Conservation (phyloP, 2,888 invertebrate species). For the Aspidapion aeneum region DNA sequence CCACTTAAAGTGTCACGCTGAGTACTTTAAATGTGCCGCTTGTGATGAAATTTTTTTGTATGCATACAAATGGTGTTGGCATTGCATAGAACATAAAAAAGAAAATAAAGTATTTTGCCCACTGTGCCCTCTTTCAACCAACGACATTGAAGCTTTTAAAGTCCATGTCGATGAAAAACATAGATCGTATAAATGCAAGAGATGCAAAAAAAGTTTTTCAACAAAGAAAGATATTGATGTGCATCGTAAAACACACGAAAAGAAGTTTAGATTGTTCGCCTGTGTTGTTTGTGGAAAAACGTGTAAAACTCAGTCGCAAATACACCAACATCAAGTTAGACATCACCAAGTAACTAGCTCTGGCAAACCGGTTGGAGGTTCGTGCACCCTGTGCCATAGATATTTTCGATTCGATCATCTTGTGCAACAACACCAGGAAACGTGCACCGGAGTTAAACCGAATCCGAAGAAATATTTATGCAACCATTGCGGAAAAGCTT, state of each 20-base stretch:
- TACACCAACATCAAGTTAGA: not conserved
- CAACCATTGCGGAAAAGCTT: not conserved
- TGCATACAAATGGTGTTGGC: not conserved
- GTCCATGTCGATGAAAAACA: not conserved
- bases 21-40: not conserved
- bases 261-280: not conserved
- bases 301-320: not conserved
- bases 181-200: not conserved
- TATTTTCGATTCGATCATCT: not conserved
- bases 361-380: not conserved
- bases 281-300: not conserved
- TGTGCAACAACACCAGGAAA: not conserved
- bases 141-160: not conserved
- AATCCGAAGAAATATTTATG: not conserved
- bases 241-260: not conserved
- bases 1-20: not conserved
- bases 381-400: not conserved
- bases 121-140: not conserved
- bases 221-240: not conserved
- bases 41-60: not conserved
- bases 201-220: not conserved
- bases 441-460: slow-evolving; percentile 48
- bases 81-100: not conserved
- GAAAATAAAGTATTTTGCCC: not conserved
- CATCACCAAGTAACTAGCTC: not conserved